Evolutionary conservation across 2,888 invertebrate species (phyloP), one percentile per base, ranked within the genome.

Genomic region (Urechis unicinctus): DNA sequence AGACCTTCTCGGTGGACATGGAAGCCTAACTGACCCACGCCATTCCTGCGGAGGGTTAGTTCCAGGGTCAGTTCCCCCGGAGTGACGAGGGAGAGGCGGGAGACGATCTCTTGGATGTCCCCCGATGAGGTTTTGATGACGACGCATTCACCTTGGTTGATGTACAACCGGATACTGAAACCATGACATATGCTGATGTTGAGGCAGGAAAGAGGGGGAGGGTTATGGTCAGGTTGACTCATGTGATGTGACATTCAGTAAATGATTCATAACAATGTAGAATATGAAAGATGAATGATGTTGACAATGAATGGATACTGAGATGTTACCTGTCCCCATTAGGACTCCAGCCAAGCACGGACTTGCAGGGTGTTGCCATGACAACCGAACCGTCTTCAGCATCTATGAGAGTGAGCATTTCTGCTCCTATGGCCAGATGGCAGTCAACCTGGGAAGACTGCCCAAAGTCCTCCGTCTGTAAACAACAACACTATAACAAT

Each of bases 81-180:
- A 25, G 92, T 91, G 1, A 93, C 91, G 50, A 86, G 84, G 52
- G 86, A 83, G 41, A 96, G 82, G 26, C 95, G 82, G 17, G 87
- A 86, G 70, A 89, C 85, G 57, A 94, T 85, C 75, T 89, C 89
- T 77, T 85, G 82, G 44, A 65, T 54, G 67, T 88, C 88, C 2
- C 84, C 84, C 2, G 25, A 29, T 13, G 24, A 44, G 5, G 55
- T 57, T n/a, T 21, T 43, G 24, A 62, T 17, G 3, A 89, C 87
- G 66, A 93, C 85, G 76, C 91, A 91, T 80, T 95, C 95, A 2
- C 95, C 93, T 78, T 91, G 90, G 78, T 94, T 93, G 80, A 92
- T 91, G 80, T 90, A 95, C 58, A 93, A 80, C 58, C 89, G 83
- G 58, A 90, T 58, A 60, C 75, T 78, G 64, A 22, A 69, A 67